Evolutionary conservation across 2,888 invertebrate genomes (phyloP).

Genomic region (Alviniconcha strummeri): DNA sequence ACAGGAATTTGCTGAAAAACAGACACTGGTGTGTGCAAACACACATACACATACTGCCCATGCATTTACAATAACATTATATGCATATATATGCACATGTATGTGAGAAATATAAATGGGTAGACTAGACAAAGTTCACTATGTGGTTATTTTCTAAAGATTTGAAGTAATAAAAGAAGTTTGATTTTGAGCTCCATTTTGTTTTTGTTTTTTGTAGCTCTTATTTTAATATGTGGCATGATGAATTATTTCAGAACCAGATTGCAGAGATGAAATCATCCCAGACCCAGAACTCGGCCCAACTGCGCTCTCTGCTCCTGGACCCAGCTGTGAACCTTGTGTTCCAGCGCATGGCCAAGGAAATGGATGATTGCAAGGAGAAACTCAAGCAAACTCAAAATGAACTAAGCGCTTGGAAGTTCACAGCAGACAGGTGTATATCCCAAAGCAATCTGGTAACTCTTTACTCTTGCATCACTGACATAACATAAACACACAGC

Average conservation of each 20-base stretch:
- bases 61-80: no score
- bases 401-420: conserved; percentile 98
- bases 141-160: no score
- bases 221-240: neutral
- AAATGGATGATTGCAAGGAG: conserved; percentile 90
- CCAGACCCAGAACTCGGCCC: conserved; percentile 85
- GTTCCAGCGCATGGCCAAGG: conserved; percentile 91
- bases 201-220: neutral
- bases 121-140: no score
- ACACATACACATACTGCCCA: no score
- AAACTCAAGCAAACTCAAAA: conserved; percentile 97
- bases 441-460: conserved; percentile 52
- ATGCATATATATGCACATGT: no score
- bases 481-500: conserved; percentile 26
- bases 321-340: conserved; percentile 97
- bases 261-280: conserved; percentile 93
- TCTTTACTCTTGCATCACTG: conserved; percentile 43
- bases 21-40: no score
- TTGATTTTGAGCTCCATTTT: conserved; percentile 10
- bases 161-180: neutral
- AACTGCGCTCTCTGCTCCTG: conserved; percentile 87
- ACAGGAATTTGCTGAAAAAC: no score
- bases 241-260: conserved; percentile 82
- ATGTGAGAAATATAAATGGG: no score
- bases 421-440: conserved; percentile 93